Evolutionary conservation across 2,888 invertebrate genomes (phyloP), one percentile per base, ranked within the genome.

Genomic region (Physocephala rufipes): DNA sequence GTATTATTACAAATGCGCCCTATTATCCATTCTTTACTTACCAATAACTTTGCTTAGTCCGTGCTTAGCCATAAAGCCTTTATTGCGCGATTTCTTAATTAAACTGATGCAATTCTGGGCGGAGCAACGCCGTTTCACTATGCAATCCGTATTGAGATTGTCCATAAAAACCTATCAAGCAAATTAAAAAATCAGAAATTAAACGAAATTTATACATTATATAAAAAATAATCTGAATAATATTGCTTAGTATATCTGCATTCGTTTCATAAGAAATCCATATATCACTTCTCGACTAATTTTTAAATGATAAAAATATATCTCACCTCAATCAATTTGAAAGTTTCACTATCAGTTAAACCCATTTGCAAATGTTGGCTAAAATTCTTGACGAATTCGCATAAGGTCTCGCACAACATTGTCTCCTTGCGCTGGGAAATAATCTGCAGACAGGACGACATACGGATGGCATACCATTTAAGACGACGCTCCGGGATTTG

Each of bases 41-140:
- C 86, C 86, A 79, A 84, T 82, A 73, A 82, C 80, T 81, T 84
- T 85, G 73, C 78, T 81, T 2, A 86, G 78, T 71, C 83, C 83
- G 74, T 85, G 82, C 73, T 82, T 82, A 61, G 84, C 82, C 82
- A 93, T 93, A 75, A 90, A 86, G 59, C 85, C 84, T 67, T 86
- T 87, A 82, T 94, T 94, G 68, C 93, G 89, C 74, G 92, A 91
- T 86, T 95, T 90, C 73, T 92, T 89, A 85, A 95, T 95, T 70
- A 96, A 89, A 72, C 91, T 90, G 51, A 95, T 90, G 71, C 96
- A 90, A 85, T 94, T 94, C 67, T 89, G 90, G 0, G 95, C 91
- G 43, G 95, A 92, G 28, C 94, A 92, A 75, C 98, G 90, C 72
- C 96, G 88, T 73, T 95, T 91, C 2, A 92, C 92, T 4, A 95